Conservation (phyloP, 2,113 vertebrate genomes). For the Zapus hudsonius region DNA sequence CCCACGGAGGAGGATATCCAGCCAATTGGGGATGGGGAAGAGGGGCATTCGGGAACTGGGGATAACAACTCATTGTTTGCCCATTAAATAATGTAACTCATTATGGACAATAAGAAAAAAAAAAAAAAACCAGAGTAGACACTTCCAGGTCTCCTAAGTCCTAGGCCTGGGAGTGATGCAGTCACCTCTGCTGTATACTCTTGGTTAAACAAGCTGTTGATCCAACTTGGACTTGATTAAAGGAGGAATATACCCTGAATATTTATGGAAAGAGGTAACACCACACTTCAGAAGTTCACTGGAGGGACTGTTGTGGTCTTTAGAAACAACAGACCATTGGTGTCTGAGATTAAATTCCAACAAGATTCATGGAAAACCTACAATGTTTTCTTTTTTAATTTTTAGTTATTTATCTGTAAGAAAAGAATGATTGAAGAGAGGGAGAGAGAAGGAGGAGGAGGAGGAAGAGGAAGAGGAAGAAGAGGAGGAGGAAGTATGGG, state of each 20-base stretch:
- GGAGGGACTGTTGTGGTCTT: background rate
- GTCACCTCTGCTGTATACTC: background rate
- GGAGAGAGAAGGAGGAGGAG: too few relatives aligned
- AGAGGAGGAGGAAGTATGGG: too few relatives aligned
- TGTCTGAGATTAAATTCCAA: background rate
- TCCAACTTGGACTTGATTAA: background rate
- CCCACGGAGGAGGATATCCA: too few relatives aligned
- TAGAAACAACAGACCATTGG: background rate
- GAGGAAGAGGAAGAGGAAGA: too few relatives aligned
- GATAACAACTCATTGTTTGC: too few relatives aligned
- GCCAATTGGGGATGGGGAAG: too few relatives aligned
- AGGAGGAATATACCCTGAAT: background rate
- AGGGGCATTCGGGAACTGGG: too few relatives aligned
- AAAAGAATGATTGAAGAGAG: too few relatives aligned
- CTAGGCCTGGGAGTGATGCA: background rate
- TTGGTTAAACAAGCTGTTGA: background rate
- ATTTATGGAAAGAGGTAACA: background rate
- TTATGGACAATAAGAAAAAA: too few relatives aligned
- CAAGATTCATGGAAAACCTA: background rate
- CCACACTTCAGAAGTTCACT: background rate
- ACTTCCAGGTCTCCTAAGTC: background rate
- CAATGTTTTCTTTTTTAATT: background rate
- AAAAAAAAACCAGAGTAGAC: background rate
- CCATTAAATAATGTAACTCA: too few relatives aligned
- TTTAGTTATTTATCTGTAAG: too few relatives aligned